A percentile compares a stretch with the other conserved stretches of the same genome.
Evolutionary conservation across 2,113 vertebrate genomes (phyloP).

Genomic region (Hystrix cristata): DNA sequence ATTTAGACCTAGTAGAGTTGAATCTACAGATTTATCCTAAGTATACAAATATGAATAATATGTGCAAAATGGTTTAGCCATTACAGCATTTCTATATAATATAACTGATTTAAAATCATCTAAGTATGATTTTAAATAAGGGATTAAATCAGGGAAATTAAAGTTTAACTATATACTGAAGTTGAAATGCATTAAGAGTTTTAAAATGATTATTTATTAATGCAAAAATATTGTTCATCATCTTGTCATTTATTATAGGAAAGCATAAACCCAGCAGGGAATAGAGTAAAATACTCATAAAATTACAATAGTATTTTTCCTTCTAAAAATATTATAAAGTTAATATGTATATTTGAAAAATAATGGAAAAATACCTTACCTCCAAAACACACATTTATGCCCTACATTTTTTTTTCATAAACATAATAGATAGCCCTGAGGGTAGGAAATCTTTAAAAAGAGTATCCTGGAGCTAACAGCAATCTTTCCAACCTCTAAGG

Average conservation of each 20-base stretch:
- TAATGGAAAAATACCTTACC: background rate
- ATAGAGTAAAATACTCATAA: conserved; percentile 38
- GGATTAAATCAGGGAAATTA: background rate
- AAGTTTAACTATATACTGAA: background rate
- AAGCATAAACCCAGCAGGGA: background rate
- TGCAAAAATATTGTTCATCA: background rate
- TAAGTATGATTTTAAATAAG: background rate
- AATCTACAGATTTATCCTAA: background rate
- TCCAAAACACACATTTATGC: background rate
- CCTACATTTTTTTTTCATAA: background rate
- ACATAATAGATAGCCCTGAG: background rate
- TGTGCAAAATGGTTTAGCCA: background rate
- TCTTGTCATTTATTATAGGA: conserved; percentile 16
- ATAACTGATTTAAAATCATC: background rate
- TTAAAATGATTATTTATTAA: conserved; percentile 48
- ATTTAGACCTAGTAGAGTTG: background rate
- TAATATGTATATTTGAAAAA: conserved; percentile 35
- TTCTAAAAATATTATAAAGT: background rate
- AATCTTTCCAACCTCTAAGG: background rate
- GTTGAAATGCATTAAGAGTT: background rate
- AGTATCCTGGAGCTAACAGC: background rate
- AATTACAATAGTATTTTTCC: conserved; percentile 17
- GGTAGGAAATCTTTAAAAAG: background rate
- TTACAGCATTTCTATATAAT: background rate
- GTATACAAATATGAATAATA: background rate